Base-by-base conservation (phyloP, 2,888 invertebrate genomes). In the Callyntrura guangdongensis region DNA sequence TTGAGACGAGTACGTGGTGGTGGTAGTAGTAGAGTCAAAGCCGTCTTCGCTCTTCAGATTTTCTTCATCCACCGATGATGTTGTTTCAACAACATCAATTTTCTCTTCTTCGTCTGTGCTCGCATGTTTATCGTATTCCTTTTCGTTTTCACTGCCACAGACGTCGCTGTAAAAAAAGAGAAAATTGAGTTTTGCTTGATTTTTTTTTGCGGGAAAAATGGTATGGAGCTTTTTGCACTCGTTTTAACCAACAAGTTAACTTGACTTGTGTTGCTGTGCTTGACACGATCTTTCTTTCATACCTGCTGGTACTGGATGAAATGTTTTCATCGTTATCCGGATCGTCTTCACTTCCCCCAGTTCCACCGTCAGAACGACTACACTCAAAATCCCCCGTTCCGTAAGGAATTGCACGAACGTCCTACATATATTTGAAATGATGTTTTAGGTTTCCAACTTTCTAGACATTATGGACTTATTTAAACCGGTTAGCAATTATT, bases 331-430 rank as follows among this genome's bases (percentile, higher is more conserved):
- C 90, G 8, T 85, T 61, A 59, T 90, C 90, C 14, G 90, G 90
- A 69, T 90, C 90, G 17, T 90, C 90, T 72, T 90, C 90, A 72
- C 90, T 90, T 81, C 85, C 85, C 45, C 85, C 90, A 74, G 56
- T 64, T 8, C 83, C 84, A 12, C 82, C 84, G 12, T 89, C 90
- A 11, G 90, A 90, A 25, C 79, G 74, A 11, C 90, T 79, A n/a
- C 59, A 79, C 36, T 90, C 90, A 0, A 85, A 89, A 45, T 90
- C 90, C 22, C 77, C 67, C 3, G n/a, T 17, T 17, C 90, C 74
- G 27, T 85, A 90, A 9, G 69, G 47, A 17, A 61, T 14, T 64
- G 64, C 61, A 49, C 84, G 27, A 36, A 74, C 22, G 36, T 84
- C 89, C 89, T 89, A 47, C n/a, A 56, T 0, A n/a, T 53, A 53